phyloP scores from a whole-genome alignment of 2,888 invertebrate genomes.

The Belgica antarctica region DNA sequence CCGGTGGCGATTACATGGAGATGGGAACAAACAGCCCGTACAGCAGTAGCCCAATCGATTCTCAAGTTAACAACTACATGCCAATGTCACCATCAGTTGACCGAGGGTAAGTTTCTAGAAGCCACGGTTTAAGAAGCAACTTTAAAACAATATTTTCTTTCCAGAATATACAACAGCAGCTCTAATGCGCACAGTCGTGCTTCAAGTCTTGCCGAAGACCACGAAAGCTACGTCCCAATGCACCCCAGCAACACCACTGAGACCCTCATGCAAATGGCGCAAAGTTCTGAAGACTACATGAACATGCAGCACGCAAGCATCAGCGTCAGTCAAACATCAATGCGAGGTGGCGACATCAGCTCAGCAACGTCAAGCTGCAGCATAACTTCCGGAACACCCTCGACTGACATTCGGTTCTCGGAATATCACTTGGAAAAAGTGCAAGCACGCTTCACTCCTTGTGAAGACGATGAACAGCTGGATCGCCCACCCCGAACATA shows the following conservation, averaged over 20 bases:
- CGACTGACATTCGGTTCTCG: slow-evolving; percentile 71
- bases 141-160: slow-evolving; percentile 3
- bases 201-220: slow-evolving; percentile 61
- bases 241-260: slow-evolving; percentile 54
- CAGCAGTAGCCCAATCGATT: slow-evolving; percentile 56
- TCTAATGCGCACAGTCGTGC: slow-evolving; percentile 63
- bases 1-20: slow-evolving; percentile 53
- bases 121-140: too few relatives aligned
- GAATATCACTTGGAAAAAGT: slow-evolving; percentile 82
- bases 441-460: slow-evolving; percentile 66
- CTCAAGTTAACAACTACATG: slow-evolving; percentile 55
- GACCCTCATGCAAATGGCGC: slow-evolving; percentile 48
- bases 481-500: slow-evolving; percentile 72
- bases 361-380: slow-evolving; percentile 70
- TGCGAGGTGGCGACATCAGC: slow-evolving; percentile 56
- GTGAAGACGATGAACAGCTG: slow-evolving; percentile 61
- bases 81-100: slow-evolving; percentile 58
- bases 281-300: slow-evolving; percentile 48
- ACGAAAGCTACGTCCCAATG: slow-evolving; percentile 67
- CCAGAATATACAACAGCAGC: slow-evolving; percentile 49
- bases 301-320: slow-evolving; percentile 19
- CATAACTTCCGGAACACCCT: slow-evolving; percentile 77
- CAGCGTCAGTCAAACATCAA: slow-evolving; percentile 46
- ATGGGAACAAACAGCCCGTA: slow-evolving; percentile 56
- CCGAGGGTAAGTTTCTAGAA: slow-evolving; percentile 45